A percentile compares a stretch with the other conserved stretches of the same genome.
phyloP scores from a whole-genome alignment of 2,888 invertebrate genomes.

The Odontothrips loti region DNA sequence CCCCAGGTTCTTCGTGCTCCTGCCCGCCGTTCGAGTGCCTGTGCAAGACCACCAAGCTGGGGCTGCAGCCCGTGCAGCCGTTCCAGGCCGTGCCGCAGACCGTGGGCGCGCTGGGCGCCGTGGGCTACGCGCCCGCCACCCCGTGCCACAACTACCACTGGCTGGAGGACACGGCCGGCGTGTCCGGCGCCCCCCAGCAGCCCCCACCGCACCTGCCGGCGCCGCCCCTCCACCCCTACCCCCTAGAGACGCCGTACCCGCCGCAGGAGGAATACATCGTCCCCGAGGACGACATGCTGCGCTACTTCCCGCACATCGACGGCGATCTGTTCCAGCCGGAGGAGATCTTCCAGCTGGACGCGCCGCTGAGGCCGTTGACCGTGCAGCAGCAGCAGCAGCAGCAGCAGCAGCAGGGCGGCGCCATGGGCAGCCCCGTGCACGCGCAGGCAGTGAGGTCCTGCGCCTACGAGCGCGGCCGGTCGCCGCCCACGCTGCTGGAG shows the following conservation, averaged over 20 bases:
- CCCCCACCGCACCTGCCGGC: slow-evolving; percentile 42
- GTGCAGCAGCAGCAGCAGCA: slow-evolving; percentile 42
- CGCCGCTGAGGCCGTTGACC: slow-evolving; percentile 59
- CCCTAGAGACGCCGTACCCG: slow-evolving; percentile 29
- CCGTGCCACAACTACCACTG: slow-evolving; percentile 41
- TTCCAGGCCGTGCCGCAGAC: neutral
- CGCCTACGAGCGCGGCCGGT: slow-evolving; percentile 44
- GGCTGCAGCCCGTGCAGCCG: slow-evolving; percentile 31
- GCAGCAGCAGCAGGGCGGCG: slow-evolving; percentile 36
- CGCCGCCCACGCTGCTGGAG: slow-evolving; percentile 67
- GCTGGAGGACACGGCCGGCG: slow-evolving; percentile 47
- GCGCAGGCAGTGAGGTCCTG: neutral
- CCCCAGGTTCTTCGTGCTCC: slow-evolving; percentile 61
- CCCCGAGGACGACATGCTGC: slow-evolving; percentile 24
- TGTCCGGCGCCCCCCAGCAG: slow-evolving; percentile 44
- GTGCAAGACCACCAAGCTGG: slow-evolving; percentile 49
- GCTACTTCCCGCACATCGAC: slow-evolving; percentile 56
- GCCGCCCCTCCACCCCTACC: slow-evolving; percentile 33
- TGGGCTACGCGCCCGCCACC: slow-evolving; percentile 31
- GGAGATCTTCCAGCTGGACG: slow-evolving; percentile 72
- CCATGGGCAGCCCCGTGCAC: neutral
- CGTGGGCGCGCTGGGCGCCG: neutral
- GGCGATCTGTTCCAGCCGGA: slow-evolving; percentile 71
- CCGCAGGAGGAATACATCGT: slow-evolving; percentile 28
- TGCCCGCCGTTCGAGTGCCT: slow-evolving; percentile 73